phyloP scores from a whole-genome alignment of 2,797 vertebrate genomes.

The Gymnodraco acuticeps region DNA sequence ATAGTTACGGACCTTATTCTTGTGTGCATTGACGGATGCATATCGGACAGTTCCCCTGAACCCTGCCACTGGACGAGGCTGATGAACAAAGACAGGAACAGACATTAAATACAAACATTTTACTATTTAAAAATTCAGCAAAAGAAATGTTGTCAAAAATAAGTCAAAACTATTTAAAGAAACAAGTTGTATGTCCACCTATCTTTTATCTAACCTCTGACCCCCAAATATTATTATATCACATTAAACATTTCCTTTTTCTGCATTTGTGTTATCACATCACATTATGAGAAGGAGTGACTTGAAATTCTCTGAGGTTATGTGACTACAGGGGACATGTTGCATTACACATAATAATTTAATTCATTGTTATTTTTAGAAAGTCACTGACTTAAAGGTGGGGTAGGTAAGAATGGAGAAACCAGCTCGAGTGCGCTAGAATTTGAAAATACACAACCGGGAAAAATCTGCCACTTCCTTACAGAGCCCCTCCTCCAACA shows the following conservation, averaged over 20 bases:
- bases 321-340: no score
- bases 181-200: no score
- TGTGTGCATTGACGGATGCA: constrained; percentile 96
- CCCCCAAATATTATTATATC: not conserved
- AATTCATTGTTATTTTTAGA: not conserved
- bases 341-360: no score
- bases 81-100: constrained; percentile 35
- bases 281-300: no score
- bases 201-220: not conserved
- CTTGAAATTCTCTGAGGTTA: no score
- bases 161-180: not conserved
- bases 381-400: not conserved
- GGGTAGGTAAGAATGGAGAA: no score
- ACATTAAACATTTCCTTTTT: not conserved
- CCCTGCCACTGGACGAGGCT: constrained; percentile 97
- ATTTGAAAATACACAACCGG: no score
- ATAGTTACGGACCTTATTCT: constrained; percentile 91
- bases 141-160: not conserved
- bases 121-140: no score
- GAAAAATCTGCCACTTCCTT: no score
- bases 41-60: constrained; percentile 98
- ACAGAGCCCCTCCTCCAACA: no score
- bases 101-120: not conserved
- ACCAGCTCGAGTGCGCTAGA: no score
- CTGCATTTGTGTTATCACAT: no score